Conservation (phyloP, 2,113 vertebrate genomes). For the Lepus timidus region DNA sequence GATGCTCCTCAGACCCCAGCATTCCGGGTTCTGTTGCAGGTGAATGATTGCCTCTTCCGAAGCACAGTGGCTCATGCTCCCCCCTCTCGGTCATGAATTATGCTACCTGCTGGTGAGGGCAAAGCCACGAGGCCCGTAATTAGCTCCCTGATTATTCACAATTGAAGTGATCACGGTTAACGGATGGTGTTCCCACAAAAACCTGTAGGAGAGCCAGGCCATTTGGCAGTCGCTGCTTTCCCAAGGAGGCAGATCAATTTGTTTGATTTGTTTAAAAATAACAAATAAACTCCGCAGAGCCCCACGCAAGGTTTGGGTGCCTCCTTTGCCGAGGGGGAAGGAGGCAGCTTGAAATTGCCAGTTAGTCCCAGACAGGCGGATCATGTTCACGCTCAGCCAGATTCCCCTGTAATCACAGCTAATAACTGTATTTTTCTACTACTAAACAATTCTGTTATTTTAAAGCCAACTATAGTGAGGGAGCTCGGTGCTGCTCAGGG, state of each 20-base stretch:
- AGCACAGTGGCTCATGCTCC: accelerated
- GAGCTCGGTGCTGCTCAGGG: background rate
- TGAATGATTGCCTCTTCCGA: background rate
- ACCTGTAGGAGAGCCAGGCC: constrained; percentile 64
- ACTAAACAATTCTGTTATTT: constrained; percentile 72
- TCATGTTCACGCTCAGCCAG: background rate
- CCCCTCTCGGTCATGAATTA: constrained; percentile 5
- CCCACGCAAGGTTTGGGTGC: background rate
- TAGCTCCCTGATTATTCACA: constrained; percentile 49
- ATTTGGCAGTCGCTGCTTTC: background rate
- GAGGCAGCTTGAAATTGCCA: constrained; percentile 64
- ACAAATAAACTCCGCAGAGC: constrained; percentile 60
- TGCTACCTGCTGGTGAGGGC: constrained; percentile 36
- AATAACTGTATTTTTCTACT: constrained; percentile 77
- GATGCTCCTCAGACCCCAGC: background rate
- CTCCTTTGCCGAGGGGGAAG: constrained; percentile 45
- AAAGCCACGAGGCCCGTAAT: background rate
- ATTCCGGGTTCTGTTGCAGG: background rate
- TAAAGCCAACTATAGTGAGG: constrained; percentile 43
- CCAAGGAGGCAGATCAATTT: constrained; percentile 70
- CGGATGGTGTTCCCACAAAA: constrained; percentile 3
- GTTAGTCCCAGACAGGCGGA: constrained; percentile 64
- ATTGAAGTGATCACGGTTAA: background rate
- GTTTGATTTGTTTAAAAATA: constrained; percentile 69
- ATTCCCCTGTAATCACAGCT: constrained; percentile 75